A percentile compares a stretch with the other conserved stretches of the same genome.
These are phyloP conservation scores for Drosophila repletoides DNA, from an alignment of 1,140 invertebrate genomes.

Conservation along the genomic window DNA sequence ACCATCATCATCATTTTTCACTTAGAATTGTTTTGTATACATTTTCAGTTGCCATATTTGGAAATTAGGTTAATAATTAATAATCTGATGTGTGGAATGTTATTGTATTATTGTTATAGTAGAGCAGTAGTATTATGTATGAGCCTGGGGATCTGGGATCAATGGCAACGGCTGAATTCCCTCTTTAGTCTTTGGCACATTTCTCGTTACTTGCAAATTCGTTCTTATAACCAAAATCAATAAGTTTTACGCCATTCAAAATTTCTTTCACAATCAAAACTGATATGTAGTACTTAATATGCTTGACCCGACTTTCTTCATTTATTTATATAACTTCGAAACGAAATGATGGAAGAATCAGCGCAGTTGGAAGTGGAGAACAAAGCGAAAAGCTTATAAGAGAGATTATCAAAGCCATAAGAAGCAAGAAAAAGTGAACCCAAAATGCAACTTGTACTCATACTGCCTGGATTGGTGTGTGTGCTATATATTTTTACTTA, in stretches of 20 bases:
- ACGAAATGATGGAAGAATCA: not conserved
- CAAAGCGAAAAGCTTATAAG: not conserved
- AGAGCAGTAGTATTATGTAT: not conserved
- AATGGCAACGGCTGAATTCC: conserved; percentile 36
- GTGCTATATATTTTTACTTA: no score
- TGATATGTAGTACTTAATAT: conserved; percentile 52
- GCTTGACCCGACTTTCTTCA: conserved; percentile 17
- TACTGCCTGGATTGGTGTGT: no score
- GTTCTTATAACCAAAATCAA: conserved; percentile 5
- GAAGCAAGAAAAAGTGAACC: not conserved
- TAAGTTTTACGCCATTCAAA: not conserved
- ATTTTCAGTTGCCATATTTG: conserved; percentile 7
- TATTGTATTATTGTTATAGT: not conserved
- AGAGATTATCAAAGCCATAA: conserved; percentile 10
- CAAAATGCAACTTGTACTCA: not conserved
- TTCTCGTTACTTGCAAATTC: conserved; percentile 23
- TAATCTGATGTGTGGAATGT: not conserved
- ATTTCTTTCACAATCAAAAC: conserved; percentile 31
- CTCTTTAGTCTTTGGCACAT: conserved; percentile 51
- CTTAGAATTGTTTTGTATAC: conserved; percentile 18
- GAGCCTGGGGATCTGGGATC: conserved; percentile 8
- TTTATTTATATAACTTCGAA: conserved; percentile 5
- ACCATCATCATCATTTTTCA: not conserved
- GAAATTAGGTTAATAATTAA: not conserved
- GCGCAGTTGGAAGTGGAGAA: conserved; percentile 1